Evolutionary conservation across 2,113 vertebrate genomes (phyloP).

Genomic region (Planiliza haematocheilus): DNA sequence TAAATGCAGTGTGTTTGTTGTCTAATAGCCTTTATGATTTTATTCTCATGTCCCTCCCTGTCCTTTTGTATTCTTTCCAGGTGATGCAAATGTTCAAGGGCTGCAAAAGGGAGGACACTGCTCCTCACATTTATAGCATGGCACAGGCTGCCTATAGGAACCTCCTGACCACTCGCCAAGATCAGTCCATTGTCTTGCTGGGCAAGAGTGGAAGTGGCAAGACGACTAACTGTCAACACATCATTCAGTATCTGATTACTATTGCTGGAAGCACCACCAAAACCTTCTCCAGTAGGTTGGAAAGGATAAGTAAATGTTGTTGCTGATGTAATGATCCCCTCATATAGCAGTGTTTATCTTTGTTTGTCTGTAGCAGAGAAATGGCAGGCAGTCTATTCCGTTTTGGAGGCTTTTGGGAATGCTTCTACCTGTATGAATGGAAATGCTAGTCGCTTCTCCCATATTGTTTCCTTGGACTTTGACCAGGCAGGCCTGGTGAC

Average conservation of each 20-base stretch:
- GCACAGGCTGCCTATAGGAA: conserved; percentile 93
- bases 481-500: conserved; percentile 97
- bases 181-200: conserved; percentile 93
- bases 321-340: background rate
- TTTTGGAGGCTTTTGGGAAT: conserved; percentile 97
- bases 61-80: conserved; percentile 70
- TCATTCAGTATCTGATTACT: conserved; percentile 93
- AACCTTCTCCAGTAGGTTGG: conserved; percentile 89
- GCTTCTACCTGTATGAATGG: conserved; percentile 89
- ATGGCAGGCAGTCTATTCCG: conserved; percentile 94
- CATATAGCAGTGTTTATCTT: background rate
- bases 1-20: too few relatives aligned
- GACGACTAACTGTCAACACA: conserved; percentile 94
- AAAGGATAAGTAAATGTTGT: background rate
- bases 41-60: background rate
- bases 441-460: conserved; percentile 94
- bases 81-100: conserved; percentile 99
- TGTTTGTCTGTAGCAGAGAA: conserved; percentile 86
- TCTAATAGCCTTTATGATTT: background rate
- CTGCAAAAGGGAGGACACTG: conserved; percentile 91
- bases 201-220: conserved; percentile 95
- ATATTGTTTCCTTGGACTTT: conserved; percentile 96
- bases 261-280: conserved; percentile 90
- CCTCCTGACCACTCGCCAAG: conserved; percentile 94
- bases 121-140: conserved; percentile 94